Evolutionary conservation across 2,113 vertebrate genomes (phyloP).

Genomic region (Toxotes jaculatrix): DNA sequence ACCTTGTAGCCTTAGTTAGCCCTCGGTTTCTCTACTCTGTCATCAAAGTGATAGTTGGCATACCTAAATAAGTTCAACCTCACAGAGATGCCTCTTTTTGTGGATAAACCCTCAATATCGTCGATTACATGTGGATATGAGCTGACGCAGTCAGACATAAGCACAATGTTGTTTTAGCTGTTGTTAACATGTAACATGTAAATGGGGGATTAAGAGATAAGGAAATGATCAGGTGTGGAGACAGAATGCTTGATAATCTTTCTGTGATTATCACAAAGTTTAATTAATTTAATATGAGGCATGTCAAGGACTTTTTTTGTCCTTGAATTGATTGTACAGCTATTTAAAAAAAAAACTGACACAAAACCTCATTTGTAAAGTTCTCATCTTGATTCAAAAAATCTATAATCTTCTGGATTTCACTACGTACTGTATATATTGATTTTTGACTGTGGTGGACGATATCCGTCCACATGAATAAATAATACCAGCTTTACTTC

Average conservation of each 20-base stretch:
- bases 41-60: conserved; percentile 32
- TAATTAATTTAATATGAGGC: not conserved
- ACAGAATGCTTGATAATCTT: not conserved
- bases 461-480: conserved; percentile 37
- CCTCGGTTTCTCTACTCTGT: conserved; percentile 16
- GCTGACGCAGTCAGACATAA: not conserved
- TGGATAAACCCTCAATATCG: not conserved
- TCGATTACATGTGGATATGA: not conserved
- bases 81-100: not conserved
- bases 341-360: not conserved
- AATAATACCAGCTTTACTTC: conserved; percentile 22
- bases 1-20: conserved; percentile 24
- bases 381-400: conserved; percentile 5
- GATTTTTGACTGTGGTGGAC: conserved; percentile 20
- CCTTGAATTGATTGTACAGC: conserved; percentile 8
- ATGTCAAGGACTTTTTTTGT: not conserved
- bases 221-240: not conserved
- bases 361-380: not conserved
- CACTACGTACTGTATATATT: conserved; percentile 21
- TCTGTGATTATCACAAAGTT: conserved; percentile 2
- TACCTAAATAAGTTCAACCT: conserved; percentile 9
- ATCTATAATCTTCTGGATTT: conserved; percentile 20
- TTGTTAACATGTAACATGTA: not conserved
- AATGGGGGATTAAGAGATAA: not conserved
- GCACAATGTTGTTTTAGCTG: not conserved